Base-by-base conservation (phyloP, 2,888 invertebrate species). In the Aphidius colemani region DNA sequence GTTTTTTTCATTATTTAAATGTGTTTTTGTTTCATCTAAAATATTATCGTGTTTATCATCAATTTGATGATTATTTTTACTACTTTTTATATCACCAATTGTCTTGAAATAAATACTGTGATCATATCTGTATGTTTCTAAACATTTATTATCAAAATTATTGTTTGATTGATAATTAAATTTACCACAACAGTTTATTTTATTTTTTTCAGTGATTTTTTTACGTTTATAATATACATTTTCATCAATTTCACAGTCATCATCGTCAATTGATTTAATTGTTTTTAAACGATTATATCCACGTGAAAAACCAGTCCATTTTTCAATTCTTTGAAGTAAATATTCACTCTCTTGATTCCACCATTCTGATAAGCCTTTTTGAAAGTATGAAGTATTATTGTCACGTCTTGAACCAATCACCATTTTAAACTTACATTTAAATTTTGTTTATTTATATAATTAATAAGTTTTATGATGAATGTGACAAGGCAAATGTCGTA, bases 31-130 rank as follows among this genome's bases (percentile, higher is more conserved):
- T 18, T 18, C 2, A 18, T 18, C 2, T 2, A 2, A 18, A 7
- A 62, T 58, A 10, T 65, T 63, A 9, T 66, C 63, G 1, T 9
- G 10, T 0, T 53, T 48, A 3, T 69, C 44, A 10, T 63, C 65
- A 6, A 59, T 66, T 30, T 58, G 50, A 10, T 61, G 50, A 61
- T 62, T 65, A 40, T 49, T 72, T 45, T 71, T 74, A 48, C 72
- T 71, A 59, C 68, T 76, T 41, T 70, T 74, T 1, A 81, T 74
- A 57, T 82, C 82, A 4, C 81, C 82, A 40, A 82, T 75, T 0
- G 81, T 82, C 68, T 82, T 80, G 65, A 82, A 82, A 60, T 82
- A 82, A 48, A 82, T 81, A 53, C 82, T 82, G 60, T 81, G 81
- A 60, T 82, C 82, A 64, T 80, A 78, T 39, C 80, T 73, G 63